Percentiles rank a stretch among this genome's conserved stretches.
Evolutionary conservation across 2,113 vertebrate genomes (phyloP).

Genomic region (Raja brachyura): DNA sequence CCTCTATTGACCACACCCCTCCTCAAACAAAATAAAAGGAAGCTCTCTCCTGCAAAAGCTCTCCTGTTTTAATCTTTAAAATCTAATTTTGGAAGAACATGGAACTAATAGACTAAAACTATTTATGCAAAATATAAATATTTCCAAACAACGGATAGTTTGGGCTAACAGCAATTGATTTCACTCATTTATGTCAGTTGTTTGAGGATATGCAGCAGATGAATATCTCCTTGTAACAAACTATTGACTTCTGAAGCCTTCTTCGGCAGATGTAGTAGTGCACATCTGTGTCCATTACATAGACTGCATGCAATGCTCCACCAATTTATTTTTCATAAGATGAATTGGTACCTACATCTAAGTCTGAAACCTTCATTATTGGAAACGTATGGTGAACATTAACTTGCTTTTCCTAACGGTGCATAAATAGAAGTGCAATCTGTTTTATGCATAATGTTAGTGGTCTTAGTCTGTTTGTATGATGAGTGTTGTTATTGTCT

Average conservation of each 20-base stretch:
- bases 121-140: neutral
- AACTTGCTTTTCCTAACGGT: neutral
- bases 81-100: neutral
- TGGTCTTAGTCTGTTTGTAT: neutral
- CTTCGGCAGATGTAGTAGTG: conserved; percentile 3
- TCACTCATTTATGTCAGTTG: conserved; percentile 13
- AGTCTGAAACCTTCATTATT: conserved; percentile 7
- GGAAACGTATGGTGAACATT: neutral
- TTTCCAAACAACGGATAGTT: neutral
- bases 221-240: conserved; percentile 10
- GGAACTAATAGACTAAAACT: neutral
- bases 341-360: neutral
- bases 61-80: neutral
- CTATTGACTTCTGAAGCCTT: conserved; percentile 14
- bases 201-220: conserved; percentile 6
- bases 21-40: neutral
- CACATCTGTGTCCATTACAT: conserved; percentile 20
- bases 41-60: neutral
- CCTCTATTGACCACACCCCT: neutral
- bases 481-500: neutral
- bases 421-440: neutral
- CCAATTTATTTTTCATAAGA: neutral
- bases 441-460: neutral
- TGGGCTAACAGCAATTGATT: neutral
- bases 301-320: neutral